Evolutionary conservation across 2,888 invertebrate genomes (phyloP), one percentile per base, ranked within the genome.

Genomic region (Agriopis marginaria): DNA sequence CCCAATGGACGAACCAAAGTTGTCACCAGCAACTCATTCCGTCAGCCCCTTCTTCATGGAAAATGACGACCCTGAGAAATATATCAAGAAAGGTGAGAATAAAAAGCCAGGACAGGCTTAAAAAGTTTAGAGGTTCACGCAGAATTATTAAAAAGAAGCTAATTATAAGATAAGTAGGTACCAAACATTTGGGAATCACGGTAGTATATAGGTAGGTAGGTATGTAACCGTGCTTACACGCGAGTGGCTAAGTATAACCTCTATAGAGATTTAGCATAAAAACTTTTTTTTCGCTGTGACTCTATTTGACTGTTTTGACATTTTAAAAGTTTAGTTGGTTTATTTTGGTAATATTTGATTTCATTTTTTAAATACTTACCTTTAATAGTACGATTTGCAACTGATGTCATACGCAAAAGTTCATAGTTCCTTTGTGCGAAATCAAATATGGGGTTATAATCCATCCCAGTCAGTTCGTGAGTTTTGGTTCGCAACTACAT

Each of bases 11-110:
- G 95, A 96, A 79, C 93, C 95, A 32, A 95, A 95, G 66, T 81
- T 96, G 49, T 92, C 93, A 9, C 96, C 96, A 14, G 94, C 95
- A 0, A 89, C 94, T 66, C 95, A 95, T 77, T 94, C 95, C 8
- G 86, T 93, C 73, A 96, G 96, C 73, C 96, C 96, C 0, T 96
- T 95, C 87, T 96, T 96, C 83, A 96, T 96, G 95, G 95, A 96
- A 72, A 94, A 95, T 78, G 86, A 87, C 7, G 91, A 96, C 82
- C 95, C 95, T 0, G 94, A 95, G 47, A 96, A 96, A 87, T 95
- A 92, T 82, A 92, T 96, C 75, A 95, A 95, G 85, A 95, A 95
- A 93, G 96, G 96, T 96, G 86, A 89, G 88, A 72, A 55, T 23
- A 44, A 44, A 8, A 56, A 39, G 50, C 42, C 51, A 14, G 17